phyloP scores from a whole-genome alignment of 2,113 vertebrate species.

The Mirounga angustirostris region DNA sequence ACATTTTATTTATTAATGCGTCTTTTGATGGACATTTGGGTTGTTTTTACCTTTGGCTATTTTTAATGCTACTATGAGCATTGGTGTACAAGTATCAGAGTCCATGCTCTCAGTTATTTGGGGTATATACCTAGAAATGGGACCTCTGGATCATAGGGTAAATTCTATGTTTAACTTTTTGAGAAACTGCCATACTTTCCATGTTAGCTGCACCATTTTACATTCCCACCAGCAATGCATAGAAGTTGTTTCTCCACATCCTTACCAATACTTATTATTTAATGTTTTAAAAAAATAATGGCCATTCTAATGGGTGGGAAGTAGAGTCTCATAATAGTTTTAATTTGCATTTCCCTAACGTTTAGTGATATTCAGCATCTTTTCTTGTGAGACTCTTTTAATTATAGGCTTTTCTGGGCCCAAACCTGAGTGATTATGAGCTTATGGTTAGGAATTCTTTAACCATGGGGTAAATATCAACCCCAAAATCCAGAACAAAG shows the following conservation, averaged over 20 bases:
- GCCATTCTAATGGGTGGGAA: not conserved
- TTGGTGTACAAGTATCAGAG: not conserved
- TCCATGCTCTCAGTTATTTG: not conserved
- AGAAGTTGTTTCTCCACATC: not conserved
- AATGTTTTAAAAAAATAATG: not conserved
- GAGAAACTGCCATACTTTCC: not conserved
- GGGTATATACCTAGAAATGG: not conserved
- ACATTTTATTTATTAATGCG: not conserved
- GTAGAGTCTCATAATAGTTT: not conserved
- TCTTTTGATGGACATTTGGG: not conserved
- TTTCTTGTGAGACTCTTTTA: constrained; percentile 24
- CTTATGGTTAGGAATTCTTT: constrained; percentile 27
- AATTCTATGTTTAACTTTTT: constrained; percentile 10
- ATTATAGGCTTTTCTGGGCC: not conserved
- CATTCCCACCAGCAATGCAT: not conserved
- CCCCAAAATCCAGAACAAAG: not conserved
- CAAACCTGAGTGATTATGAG: not conserved
- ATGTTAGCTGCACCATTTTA: not conserved
- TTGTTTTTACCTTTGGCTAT: not conserved
- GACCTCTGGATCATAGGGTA: not conserved
- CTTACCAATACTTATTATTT: not conserved
- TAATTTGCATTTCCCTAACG: not conserved
- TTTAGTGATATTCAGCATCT: not conserved
- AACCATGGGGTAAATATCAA: not conserved
- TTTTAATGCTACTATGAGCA: not conserved